Percentiles rank a stretch among this genome's conserved stretches.
These are phyloP conservation scores for Probaryconus sp. DNA, from an alignment of 1,140 invertebrate genomes.

Conservation along the genomic window DNA sequence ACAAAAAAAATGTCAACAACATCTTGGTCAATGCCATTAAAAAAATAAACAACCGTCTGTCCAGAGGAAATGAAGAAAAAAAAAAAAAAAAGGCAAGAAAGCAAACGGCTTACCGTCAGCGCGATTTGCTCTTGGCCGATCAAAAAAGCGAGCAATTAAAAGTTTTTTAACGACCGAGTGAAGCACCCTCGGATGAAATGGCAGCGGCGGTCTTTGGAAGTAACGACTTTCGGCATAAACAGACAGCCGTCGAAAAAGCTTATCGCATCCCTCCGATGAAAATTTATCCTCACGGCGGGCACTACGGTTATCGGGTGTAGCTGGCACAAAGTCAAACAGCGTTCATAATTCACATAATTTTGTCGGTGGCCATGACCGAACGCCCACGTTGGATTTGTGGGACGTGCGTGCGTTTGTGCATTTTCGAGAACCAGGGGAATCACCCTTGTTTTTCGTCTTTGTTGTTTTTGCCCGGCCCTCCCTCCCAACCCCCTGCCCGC, in stretches of 20 bases:
- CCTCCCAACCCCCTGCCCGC: conserved; percentile 21
- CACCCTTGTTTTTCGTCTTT: conserved; percentile 26
- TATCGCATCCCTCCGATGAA: conserved; percentile 61
- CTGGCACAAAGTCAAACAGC: conserved; percentile 74
- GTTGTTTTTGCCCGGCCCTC: conserved; percentile 27
- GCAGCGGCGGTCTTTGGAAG: conserved; percentile 37
- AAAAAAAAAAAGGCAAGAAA: conserved; percentile 45
- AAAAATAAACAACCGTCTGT: conserved; percentile 16
- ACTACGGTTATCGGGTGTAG: conserved; percentile 66
- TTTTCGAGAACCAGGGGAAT: conserved; percentile 21
- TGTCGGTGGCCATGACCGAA: conserved; percentile 62
- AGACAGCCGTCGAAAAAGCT: conserved; percentile 52
- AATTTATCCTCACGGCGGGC: conserved; percentile 67
- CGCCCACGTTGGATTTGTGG: conserved; percentile 30
- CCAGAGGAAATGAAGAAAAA: conserved; percentile 33
- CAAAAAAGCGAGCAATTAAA: conserved; percentile 58
- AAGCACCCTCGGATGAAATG: conserved; percentile 45
- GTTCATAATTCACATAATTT: conserved; percentile 74
- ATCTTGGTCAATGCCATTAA: too few relatives aligned
- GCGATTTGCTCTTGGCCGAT: conserved; percentile 44
- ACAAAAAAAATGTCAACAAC: too few relatives aligned
- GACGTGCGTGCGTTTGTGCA: conserved; percentile 16
- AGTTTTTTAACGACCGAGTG: conserved; percentile 39
- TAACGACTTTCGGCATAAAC: conserved; percentile 50
- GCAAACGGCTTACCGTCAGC: conserved; percentile 43